These are phyloP conservation scores for Zootoca vivipara DNA, from an alignment of 2,113 vertebrate genomes.

Conservation along the genomic window DNA sequence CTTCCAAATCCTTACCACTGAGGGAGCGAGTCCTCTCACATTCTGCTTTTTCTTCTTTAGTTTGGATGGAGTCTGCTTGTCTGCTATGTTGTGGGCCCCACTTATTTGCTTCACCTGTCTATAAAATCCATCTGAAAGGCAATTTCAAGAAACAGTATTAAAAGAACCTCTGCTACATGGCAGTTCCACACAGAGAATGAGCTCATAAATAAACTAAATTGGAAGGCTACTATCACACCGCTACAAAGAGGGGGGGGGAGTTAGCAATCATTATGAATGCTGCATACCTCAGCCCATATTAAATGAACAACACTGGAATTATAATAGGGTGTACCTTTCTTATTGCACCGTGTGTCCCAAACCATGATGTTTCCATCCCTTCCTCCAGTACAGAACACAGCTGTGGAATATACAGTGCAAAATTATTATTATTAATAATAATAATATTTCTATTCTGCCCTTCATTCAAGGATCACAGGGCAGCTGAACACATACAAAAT, in stretches of 20 bases:
- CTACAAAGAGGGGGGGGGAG: too few relatives aligned
- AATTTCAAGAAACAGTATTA: conserved; percentile 39
- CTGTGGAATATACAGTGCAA: conserved; percentile 68
- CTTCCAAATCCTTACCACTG: conserved; percentile 83
- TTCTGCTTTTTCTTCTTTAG: conserved; percentile 83
- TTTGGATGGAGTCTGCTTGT: conserved; percentile 82
- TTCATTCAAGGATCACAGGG: too few relatives aligned
- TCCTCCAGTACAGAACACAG: conserved; percentile 94
- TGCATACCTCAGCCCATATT: background rate
- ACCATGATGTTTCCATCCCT: conserved; percentile 98
- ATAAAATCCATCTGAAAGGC: conserved; percentile 92
- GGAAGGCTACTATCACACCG: background rate
- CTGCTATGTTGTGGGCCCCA: conserved; percentile 91
- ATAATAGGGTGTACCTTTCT: conserved; percentile 85
- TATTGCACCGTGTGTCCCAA: conserved; percentile 96
- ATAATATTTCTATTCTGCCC: too few relatives aligned
- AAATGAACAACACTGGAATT: background rate
- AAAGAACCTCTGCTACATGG: background rate
- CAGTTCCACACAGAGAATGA: background rate
- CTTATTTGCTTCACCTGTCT: conserved; percentile 95
- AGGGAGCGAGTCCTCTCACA: conserved; percentile 86
- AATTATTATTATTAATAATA: background rate
- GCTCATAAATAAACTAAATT: background rate
- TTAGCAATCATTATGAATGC: background rate
- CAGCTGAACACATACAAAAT: too few relatives aligned